Percentiles rank a stretch among this genome's conserved stretches.
Conservation (phyloP, 2,797 vertebrate species). For the Pseudocheirus occidentalis region DNA sequence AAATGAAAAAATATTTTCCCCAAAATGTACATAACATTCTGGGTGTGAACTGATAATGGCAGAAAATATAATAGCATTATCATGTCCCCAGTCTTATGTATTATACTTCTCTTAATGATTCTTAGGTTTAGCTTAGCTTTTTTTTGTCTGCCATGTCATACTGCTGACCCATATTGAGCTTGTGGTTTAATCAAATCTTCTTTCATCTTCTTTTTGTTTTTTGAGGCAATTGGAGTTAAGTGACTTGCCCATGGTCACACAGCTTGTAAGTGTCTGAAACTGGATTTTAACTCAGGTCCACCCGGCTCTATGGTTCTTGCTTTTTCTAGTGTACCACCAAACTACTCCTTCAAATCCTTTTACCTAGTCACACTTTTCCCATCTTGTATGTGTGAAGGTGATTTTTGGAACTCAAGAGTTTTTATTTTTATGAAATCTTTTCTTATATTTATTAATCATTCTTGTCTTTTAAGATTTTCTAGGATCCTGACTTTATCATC, state of each 20-base stretch:
- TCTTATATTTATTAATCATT: background rate
- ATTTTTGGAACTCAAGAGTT: background rate
- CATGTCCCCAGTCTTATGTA: background rate
- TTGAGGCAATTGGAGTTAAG: background rate
- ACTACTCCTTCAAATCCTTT: background rate
- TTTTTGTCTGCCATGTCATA: background rate
- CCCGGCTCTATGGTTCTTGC: background rate
- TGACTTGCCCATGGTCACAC: background rate
- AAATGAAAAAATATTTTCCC: background rate
- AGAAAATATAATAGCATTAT: background rate
- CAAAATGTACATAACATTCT: background rate
- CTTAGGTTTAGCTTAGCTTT: background rate
- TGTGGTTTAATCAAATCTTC: background rate
- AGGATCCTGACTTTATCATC: background rate
- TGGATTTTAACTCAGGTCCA: background rate
- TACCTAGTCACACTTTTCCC: background rate
- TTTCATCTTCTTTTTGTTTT: background rate
- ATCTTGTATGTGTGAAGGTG: background rate
- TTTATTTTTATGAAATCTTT: background rate
- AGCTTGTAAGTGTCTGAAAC: background rate
- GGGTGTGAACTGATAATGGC: background rate
- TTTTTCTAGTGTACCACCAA: background rate
- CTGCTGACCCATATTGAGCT: background rate
- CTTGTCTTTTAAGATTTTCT: background rate
- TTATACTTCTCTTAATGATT: background rate